Evolutionary conservation across 2,797 vertebrate genomes (phyloP), one percentile per base, ranked within the genome.

Genomic region (Kryptopterus vitreolus): DNA sequence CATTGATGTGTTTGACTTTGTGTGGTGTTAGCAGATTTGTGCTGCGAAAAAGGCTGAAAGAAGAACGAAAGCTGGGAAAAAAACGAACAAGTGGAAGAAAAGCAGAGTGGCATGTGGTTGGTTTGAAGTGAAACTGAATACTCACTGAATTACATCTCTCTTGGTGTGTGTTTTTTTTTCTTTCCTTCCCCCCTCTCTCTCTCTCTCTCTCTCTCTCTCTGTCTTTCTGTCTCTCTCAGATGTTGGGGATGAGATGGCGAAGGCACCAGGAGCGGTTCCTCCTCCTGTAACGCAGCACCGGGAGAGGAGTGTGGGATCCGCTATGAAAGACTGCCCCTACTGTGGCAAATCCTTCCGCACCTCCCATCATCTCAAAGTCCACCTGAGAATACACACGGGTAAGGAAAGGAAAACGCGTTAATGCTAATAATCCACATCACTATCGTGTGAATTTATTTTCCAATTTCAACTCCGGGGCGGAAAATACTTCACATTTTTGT

Each of bases 361-460:
- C 59, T 99, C 98, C 59, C 97, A 99, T 85, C 98, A 99, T 89
- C 95, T 99, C 88, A 99, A 99, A 91, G 98, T 99, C 87, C 98
- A 99, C 91, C 95, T 99, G 93, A 94, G 98, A 94, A 98, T 99
- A 95, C 98, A 99, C 85, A 99, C 97, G 96, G 98, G 98, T 99
- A 92, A 95, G 96, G 46, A 74, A 58, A 24, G 1, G 57, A n/a
- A n/a, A n/a, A n/a, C n/a, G 6, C 55, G 4, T 16, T 3, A 24
- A 26, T 10, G 3, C 69, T 33, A 68, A 68, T 26, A 46, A 22
- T n/a, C 46, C 24, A 43, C 46, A 24, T 15, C 16, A 22, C 26
- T 31, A 13, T 52, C 24, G 3, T 52, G 16, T 11, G 24, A 6
- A 31, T 52, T 70, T 50, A 69, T 26, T 38, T 43, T n/a, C 6